Percentiles rank a stretch among this genome's conserved stretches.
Conservation (phyloP, 2,797 vertebrate genomes). For the Myiotriccus ornatus region DNA sequence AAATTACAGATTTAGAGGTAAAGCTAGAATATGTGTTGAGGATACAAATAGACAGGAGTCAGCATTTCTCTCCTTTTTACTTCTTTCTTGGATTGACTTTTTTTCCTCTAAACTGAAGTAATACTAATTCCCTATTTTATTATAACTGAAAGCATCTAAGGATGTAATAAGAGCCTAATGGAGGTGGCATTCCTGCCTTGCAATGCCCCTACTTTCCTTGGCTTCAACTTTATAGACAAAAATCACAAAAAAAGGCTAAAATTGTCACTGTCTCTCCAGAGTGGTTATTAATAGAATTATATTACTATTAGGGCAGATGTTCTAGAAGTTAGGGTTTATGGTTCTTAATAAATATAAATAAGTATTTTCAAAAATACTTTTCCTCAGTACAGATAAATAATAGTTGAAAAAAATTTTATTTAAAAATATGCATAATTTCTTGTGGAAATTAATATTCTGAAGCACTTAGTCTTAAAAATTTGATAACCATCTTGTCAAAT, state of each 20-base stretch:
- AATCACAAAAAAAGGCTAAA: background rate
- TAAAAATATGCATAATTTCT: background rate
- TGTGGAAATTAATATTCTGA: background rate
- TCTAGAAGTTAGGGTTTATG: background rate
- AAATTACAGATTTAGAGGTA: background rate
- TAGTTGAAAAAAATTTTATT: background rate
- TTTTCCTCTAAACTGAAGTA: background rate
- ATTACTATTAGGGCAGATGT: background rate
- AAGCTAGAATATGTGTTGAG: background rate
- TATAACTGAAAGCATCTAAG: background rate
- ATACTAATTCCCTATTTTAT: background rate
- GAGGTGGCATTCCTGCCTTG: background rate
- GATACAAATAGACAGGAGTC: background rate
- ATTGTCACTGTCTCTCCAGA: background rate
- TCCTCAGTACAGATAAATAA: background rate
- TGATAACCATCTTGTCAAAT: background rate
- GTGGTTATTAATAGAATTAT: background rate
- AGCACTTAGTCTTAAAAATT: background rate
- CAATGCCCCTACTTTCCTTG: background rate
- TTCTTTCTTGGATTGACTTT: background rate
- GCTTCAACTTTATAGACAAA: background rate
- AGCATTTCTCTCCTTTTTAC: background rate
- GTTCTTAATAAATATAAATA: background rate
- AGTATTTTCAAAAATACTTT: background rate
- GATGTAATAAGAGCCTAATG: background rate